These are phyloP conservation scores for Xenotilapia leptura DNA, from an alignment of 2,113 vertebrate species.

Conservation along the genomic window DNA sequence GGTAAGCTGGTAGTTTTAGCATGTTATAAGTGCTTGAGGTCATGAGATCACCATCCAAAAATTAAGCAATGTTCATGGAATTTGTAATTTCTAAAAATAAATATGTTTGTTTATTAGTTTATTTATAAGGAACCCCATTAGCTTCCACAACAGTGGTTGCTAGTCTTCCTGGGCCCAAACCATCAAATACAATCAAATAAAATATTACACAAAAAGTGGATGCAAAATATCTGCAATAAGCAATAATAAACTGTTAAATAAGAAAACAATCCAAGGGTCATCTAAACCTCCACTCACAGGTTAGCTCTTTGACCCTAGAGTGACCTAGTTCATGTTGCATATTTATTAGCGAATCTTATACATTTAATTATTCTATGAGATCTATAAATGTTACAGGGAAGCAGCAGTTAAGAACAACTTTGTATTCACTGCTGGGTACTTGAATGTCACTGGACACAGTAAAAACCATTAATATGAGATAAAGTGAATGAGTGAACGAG, in stretches of 20 bases:
- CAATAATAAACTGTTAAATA: not conserved
- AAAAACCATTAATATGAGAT: not conserved
- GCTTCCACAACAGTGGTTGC: not conserved
- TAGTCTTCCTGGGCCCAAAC: fast-evolving
- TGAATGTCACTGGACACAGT: not conserved
- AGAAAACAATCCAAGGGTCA: not conserved
- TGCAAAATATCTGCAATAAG: not conserved
- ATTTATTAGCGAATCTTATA: not conserved
- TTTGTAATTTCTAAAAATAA: not conserved
- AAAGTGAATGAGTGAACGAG: not conserved
- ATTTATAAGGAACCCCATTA: not conserved
- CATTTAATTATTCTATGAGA: not conserved
- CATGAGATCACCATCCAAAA: not conserved
- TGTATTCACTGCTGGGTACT: not conserved
- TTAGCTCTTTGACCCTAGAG: not conserved
- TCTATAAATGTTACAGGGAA: not conserved
- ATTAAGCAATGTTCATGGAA: not conserved
- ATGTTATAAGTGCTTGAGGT: not conserved
- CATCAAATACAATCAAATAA: not conserved
- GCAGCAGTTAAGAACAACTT: not conserved
- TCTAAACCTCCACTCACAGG: not conserved
- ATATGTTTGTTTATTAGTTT: not conserved
- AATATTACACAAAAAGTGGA: not conserved
- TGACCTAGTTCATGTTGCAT: not conserved
- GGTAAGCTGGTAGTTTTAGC: not conserved